Evolutionary conservation across 2,797 vertebrate species (phyloP).

Genomic region (Chaunax sp.): DNA sequence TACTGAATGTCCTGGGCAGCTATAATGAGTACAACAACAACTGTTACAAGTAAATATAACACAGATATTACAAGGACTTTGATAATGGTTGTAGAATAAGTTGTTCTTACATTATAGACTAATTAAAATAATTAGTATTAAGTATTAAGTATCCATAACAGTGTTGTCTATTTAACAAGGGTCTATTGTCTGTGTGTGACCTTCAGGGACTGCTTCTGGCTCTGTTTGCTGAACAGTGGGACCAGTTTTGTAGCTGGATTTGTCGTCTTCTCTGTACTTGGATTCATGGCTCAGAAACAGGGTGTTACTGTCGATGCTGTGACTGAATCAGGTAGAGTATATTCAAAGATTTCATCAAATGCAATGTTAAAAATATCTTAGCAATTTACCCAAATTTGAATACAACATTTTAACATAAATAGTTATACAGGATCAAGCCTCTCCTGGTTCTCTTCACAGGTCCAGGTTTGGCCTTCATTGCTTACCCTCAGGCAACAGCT

Average conservation of each 20-base stretch:
- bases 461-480: conserved; percentile 72
- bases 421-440: neutral
- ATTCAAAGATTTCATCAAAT: neutral
- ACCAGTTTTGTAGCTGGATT: conserved; percentile 80
- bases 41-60: conserved; percentile 60
- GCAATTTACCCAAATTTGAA: too few species aligned
- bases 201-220: conserved; percentile 70
- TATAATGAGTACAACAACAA: conserved; percentile 67
- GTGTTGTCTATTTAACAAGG: too few species aligned
- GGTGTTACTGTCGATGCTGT: conserved; percentile 66
- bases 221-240: conserved; percentile 75
- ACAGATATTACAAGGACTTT: too few species aligned
- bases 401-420: too few species aligned
- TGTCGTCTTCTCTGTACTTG: conserved; percentile 79
- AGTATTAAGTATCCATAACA: too few species aligned
- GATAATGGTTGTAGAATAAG: too few species aligned
- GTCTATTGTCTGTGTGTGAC: neutral
- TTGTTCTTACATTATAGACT: too few species aligned
- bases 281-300: conserved; percentile 79
- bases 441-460: conserved; percentile 35
- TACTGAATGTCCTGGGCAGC: conserved; percentile 50
- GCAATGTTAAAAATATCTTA: too few species aligned
- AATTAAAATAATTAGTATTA: neutral
- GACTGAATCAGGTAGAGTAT: conserved; percentile 69
- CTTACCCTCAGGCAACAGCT: conserved; percentile 75